Evolutionary conservation across 2,888 invertebrate genomes (phyloP).

Genomic region (Drosophila algonquin): DNA sequence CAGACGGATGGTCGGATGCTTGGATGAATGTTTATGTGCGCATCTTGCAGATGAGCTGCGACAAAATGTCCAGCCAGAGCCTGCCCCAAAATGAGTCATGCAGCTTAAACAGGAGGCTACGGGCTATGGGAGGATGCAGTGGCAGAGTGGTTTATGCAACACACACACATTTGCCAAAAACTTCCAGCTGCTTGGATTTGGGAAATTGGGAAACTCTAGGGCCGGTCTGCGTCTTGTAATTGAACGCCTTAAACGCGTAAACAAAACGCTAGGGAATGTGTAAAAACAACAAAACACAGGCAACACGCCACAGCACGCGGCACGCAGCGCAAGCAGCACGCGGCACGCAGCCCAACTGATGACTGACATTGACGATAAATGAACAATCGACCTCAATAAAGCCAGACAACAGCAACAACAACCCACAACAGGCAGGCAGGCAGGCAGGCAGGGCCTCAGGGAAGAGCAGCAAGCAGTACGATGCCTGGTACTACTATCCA

Average conservation of each 20-base stretch:
- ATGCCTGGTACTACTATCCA: neutral
- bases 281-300: constrained; percentile 56
- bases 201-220: constrained; percentile 17
- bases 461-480: neutral
- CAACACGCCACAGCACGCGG: too few species aligned
- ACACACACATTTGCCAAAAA: too few species aligned
- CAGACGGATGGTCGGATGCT: too few species aligned
- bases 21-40: constrained; percentile 6
- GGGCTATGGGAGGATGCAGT: neutral
- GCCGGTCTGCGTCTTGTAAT: constrained; percentile 41
- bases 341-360: constrained; percentile 56
- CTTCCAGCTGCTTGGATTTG: constrained; percentile 3
- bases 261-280: constrained; percentile 62
- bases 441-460: too few species aligned
- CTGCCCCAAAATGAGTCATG: neutral
- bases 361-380: constrained; percentile 76
- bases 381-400: constrained; percentile 74
- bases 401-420: constrained; percentile 31
- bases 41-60: constrained; percentile 17
- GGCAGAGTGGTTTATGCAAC: neutral
- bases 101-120: neutral
- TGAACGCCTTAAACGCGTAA: constrained; percentile 40
- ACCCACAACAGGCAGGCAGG: constrained; percentile 14
- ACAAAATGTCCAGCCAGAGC: constrained; percentile 1
- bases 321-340: too few species aligned